Percentiles rank a stretch among this genome's conserved stretches.
These are phyloP conservation scores for Notarius quadriscutis DNA, from an alignment of 2,113 vertebrate species.

Conservation along the genomic window DNA sequence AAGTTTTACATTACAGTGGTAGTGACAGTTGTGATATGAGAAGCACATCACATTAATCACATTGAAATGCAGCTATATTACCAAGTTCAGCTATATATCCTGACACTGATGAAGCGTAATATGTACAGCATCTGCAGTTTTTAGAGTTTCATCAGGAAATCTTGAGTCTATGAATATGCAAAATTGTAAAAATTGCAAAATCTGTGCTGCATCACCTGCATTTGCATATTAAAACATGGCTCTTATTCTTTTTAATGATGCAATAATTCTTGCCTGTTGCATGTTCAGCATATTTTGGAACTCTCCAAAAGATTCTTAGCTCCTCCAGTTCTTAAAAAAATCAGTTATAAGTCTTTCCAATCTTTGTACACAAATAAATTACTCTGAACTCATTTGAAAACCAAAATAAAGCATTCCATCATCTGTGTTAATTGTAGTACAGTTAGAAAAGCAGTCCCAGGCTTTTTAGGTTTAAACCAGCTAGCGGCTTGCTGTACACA, in stretches of 20 bases:
- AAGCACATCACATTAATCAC: background rate
- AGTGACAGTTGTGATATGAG: background rate
- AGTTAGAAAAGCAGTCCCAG: background rate
- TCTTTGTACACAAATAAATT: background rate
- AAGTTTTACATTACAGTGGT: background rate
- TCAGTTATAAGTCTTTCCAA: background rate
- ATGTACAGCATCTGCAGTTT: background rate
- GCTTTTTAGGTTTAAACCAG: conserved; percentile 29
- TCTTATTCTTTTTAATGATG: background rate
- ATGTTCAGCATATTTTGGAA: background rate
- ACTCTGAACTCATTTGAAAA: background rate
- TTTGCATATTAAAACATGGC: background rate
- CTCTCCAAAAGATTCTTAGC: background rate
- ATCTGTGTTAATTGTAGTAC: background rate
- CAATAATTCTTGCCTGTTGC: background rate
- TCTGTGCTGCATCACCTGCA: background rate
- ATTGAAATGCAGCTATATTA: conserved; percentile 5
- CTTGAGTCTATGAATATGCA: background rate
- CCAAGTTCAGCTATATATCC: background rate
- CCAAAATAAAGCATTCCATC: background rate
- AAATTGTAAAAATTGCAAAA: background rate
- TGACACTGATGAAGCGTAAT: background rate
- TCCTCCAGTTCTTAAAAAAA: background rate
- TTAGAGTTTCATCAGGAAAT: background rate
- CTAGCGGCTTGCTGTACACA: conserved; percentile 37